Base-by-base conservation (phyloP, 1,140 invertebrate genomes). In the Musca vetustissima region DNA sequence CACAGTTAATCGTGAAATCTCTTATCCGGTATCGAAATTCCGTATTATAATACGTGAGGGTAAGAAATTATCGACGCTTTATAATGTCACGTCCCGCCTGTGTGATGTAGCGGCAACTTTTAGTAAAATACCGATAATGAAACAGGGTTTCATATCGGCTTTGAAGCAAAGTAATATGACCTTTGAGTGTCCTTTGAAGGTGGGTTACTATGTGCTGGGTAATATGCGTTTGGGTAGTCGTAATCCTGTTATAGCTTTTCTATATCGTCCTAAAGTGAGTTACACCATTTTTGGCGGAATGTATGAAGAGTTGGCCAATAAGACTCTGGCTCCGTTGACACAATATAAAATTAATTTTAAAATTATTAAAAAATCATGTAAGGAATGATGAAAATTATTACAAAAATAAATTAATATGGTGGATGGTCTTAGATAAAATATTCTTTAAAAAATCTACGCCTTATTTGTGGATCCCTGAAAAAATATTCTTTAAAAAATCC, bases 151-250 rank as follows among this genome's bases (percentile, higher is more conserved):
- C n/a, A 32, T 22, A 24, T 11, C 64, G 13, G 19, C 43, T 8
- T 1, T 65, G 0, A 78, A 72, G 52, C 75, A 78, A 17, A 74
- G 77, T 22, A 78, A 78, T 64, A 78, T 72, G 43, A 69, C 77
- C 6, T 36, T 78, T 9, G 75, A 71, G 28, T 78, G 77, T 52
- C 77, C 77, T 2, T 28, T 78, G 4, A 66, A 67, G 1, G 71
- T 68, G 7, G 77, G 76, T 0, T 75, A 74, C 15, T 78, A 78
- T 53, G 73, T 67, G 17, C 78, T 78, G 74, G 71, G 64, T 25
- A 78, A 78, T 22, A 76, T 78, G 71, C 74, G 72, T 14, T 17
- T 78, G 4, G 73, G 72, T 65, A 72, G 73, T 1, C 78, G 50
- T 50, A 78, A 76, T 22, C 77, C 76, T 1, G 49, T 78, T 0